phyloP scores from a whole-genome alignment of 2,888 invertebrate genomes.

The Sinohyriopsis cumingii region DNA sequence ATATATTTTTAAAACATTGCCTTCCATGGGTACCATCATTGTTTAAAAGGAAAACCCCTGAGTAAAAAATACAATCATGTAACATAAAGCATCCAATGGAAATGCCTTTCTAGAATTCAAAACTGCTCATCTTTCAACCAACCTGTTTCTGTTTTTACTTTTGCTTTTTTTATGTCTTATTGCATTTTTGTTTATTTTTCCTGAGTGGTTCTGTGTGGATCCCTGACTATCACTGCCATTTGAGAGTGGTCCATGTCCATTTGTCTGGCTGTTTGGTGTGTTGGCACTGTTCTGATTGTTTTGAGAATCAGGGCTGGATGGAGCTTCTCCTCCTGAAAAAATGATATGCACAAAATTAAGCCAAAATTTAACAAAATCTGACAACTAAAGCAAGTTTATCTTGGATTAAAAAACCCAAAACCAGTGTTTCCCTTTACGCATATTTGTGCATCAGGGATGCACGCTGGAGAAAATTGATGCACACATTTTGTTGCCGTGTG shows the following conservation, averaged over 20 bases:
- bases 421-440: too few species aligned
- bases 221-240: slow-evolving; percentile 47
- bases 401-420: too few species aligned
- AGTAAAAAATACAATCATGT: too few species aligned
- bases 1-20: too few species aligned
- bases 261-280: slow-evolving; percentile 46
- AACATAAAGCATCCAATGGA: background rate
- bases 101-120: background rate
- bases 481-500: too few species aligned
- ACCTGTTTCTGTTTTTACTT: slow-evolving; percentile 56
- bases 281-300: slow-evolving; percentile 56
- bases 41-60: too few species aligned
- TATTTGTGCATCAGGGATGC: too few species aligned
- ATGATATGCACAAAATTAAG: too few species aligned
- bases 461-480: too few species aligned
- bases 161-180: slow-evolving; percentile 58
- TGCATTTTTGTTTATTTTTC: slow-evolving; percentile 56
- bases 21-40: too few species aligned
- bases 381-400: too few species aligned
- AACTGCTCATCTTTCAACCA: slow-evolving; percentile 5
- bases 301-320: slow-evolving; percentile 55
- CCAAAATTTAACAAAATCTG: slow-evolving; percentile 74
- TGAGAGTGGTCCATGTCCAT: slow-evolving; percentile 48
- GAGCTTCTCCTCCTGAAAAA: slow-evolving; percentile 35
- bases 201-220: slow-evolving; percentile 49